phyloP scores from a whole-genome alignment of 2,113 vertebrate species.

The Electrona antarctica region DNA sequence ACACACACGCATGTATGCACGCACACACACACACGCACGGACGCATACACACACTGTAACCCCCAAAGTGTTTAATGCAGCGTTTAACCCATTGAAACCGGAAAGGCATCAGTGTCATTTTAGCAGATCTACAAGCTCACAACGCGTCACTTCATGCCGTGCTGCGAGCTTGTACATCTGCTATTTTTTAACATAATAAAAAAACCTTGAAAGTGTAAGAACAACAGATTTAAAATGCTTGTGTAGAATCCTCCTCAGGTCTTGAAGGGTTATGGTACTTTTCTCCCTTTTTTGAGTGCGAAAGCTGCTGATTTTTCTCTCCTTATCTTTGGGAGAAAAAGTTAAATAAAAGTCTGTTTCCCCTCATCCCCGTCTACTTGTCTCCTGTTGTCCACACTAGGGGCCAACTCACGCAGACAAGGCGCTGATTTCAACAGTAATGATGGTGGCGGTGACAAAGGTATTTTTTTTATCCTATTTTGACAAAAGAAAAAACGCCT shows the following conservation, averaged over 20 bases:
- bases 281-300: constrained; percentile 12
- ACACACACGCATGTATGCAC: too few species aligned
- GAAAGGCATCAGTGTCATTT: background rate
- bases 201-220: too few species aligned
- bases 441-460: constrained; percentile 88
- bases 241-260: too few species aligned
- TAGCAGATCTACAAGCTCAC: too few species aligned
- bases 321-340: constrained; percentile 5
- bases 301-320: constrained; percentile 74
- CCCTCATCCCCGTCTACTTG: constrained; percentile 80
- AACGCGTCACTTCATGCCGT: too few species aligned
- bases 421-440: constrained; percentile 90
- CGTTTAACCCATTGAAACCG: background rate
- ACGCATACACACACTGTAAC: too few species aligned
- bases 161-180: too few species aligned
- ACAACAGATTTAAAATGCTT: too few species aligned
- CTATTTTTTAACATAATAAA: too few species aligned
- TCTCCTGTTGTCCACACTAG: constrained; percentile 84
- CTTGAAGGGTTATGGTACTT: background rate
- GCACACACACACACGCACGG: too few species aligned
- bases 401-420: constrained; percentile 89
- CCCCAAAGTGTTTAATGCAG: background rate
- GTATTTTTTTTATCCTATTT: constrained; percentile 83
- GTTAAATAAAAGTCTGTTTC: constrained; percentile 77
- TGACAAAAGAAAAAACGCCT: constrained; percentile 65